Evolutionary conservation across 2,113 vertebrate species (phyloP).

Genomic region (Cervus canadensis): DNA sequence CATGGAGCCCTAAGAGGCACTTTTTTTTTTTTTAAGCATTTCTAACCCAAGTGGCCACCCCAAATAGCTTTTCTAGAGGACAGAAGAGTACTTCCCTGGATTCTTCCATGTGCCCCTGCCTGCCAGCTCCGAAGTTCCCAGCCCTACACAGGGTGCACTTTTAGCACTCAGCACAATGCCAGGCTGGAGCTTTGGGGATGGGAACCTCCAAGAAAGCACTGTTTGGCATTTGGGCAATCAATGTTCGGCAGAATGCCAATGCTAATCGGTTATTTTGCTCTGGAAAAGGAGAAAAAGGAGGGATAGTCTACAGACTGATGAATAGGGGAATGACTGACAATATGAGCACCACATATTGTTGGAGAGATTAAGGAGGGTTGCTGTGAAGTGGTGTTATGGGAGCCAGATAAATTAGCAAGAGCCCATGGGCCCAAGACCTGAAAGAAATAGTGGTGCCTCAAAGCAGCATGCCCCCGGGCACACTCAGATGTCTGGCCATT

Average conservation of each 20-base stretch:
- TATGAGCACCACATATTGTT: slow-evolving; percentile 31
- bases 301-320: slow-evolving; percentile 28
- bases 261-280: slow-evolving; percentile 68
- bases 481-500: slow-evolving; percentile 17
- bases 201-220: slow-evolving; percentile 58
- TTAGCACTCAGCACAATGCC: slow-evolving; percentile 36
- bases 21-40: background rate
- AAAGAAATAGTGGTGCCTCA: slow-evolving; percentile 40
- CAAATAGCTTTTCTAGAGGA: slow-evolving; percentile 43
- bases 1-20: background rate
- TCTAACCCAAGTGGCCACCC: background rate
- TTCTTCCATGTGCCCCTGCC: background rate
- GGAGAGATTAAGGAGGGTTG: slow-evolving; percentile 49
- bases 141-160: background rate
- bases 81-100: background rate
- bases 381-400: slow-evolving; percentile 42
- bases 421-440: background rate
- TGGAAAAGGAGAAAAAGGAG: slow-evolving; percentile 47
- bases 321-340: slow-evolving; percentile 53
- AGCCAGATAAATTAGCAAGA: slow-evolving; percentile 58
- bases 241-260: slow-evolving; percentile 58
- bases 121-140: slow-evolving; percentile 27
- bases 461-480: background rate
- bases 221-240: slow-evolving; percentile 46
- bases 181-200: slow-evolving; percentile 28